Base-by-base conservation (phyloP, 2,113 vertebrate species). In the Burhinus oedicnemus region DNA sequence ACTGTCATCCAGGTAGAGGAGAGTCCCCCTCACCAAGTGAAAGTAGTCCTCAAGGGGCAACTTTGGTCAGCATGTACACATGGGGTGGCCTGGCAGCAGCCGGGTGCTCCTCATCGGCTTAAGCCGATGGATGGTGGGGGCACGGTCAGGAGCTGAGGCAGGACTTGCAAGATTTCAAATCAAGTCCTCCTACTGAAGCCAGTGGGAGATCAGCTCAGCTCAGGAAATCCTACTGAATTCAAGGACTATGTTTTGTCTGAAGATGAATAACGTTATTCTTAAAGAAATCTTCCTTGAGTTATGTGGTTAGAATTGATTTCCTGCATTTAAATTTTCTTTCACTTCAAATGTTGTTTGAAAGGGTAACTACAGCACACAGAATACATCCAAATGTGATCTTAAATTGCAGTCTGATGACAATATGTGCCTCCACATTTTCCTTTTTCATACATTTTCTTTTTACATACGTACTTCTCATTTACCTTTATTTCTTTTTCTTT, bases 41-140 rank as follows among this genome's bases (percentile, higher is more conserved):
- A 25, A 66, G 26, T 60, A 57, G 27, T 22, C 22, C n/a, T 21
- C 0, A 2, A 29, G 38, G 42, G 29, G 15, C 49, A 69, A 60
- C 45, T 52, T 44, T 1, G 2, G 26, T 25, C 51, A n/a, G 9
- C 26, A 26, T 0, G 1, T 30, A 22, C 4, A 0, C 3, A 0
- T 2, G 32, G 36, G 27, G 5, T 45, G 65, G 23, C 25, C 60
- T 32, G 38, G 30, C 5, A 49, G 44, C 55, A 34, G 17, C 20
- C 4, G 2, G 14, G 3, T 23, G 32, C 40, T 26, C 25, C 60
- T 20, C 51, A 2, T 3, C 0, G 0, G 22, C 69, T 64, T 0
- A 0, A 38, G 36, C 29, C 2, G 0, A 2, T 16, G 32, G 25
- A 4, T 0, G 0, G 29, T 7, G 49, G 49, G 29, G 38, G 8